Base-by-base conservation (phyloP, 2,888 invertebrate species). In the Brachylomia viminalis region DNA sequence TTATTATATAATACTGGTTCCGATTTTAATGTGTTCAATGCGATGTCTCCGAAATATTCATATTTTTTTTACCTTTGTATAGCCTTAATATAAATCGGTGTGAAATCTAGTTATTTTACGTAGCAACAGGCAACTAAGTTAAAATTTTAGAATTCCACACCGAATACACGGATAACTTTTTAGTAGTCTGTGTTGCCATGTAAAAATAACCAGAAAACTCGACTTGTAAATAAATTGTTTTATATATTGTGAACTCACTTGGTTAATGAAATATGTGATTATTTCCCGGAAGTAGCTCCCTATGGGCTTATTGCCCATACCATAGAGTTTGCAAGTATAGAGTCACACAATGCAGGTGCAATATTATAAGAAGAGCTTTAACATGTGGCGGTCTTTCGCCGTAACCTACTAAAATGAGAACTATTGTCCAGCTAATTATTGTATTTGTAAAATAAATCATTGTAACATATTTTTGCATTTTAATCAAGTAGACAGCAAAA, bases 381-480 rank as follows among this genome's bases (percentile, higher is more conserved):
- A 93, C 92, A 88, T 86, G 83, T 89, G 92, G 91, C 90, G 78
- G 61, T 80, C 59, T 83, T 69, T 82, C 79, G 90, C 85, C 88
- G 75, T 92, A 92, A 93, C 92, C 85, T 88, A 92, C 91, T 92
- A 92, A 92, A 93, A 84, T 84, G 88, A 87, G 80, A 91, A 92
- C 89, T 93, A 92, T 93, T 93, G 91, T 93, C 91, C 90, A 91
- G 90, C 92, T 93, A 92, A 93, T 85, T 92, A 92, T 90, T 90
- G 91, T 94, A 93, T 91, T 89, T 93, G 92, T 93, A 93, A 92
- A 94, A 92, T 93, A 94, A 93, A 94, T 85, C 90, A 92, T 90
- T 92, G 91, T 92, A 92, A 92, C 91, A 91, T 87, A 79, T n/a
- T 23, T 73, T 80, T 73, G 62, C 8, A 75, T 82, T 79, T 71